Percentiles rank a stretch among this genome's conserved stretches.
phyloP scores from a whole-genome alignment of 2,888 invertebrate species.

The Drosophila fulvimacula region DNA sequence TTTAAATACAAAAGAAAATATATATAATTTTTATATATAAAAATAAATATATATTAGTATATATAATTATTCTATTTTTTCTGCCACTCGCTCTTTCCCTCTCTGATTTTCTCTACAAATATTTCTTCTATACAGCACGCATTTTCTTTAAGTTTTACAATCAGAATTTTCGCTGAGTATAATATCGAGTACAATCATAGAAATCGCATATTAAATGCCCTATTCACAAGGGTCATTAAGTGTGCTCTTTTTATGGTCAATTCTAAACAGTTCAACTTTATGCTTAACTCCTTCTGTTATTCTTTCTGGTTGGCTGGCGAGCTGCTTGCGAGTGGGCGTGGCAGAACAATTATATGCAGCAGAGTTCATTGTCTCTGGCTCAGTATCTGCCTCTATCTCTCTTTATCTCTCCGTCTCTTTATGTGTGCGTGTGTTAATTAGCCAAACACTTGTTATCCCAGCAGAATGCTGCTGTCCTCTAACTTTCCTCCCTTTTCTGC shows the following conservation, averaged over 20 bases:
- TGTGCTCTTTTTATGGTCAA: conserved; percentile 35
- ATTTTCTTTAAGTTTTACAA: background rate
- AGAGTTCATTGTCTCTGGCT: conserved; percentile 39
- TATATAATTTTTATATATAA: too few relatives aligned
- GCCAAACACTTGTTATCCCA: conserved; percentile 62
- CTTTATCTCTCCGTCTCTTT: conserved; percentile 1
- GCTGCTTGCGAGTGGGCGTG: conserved; percentile 47
- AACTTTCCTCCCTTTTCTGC: background rate
- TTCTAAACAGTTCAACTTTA: conserved; percentile 52
- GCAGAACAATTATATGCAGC: conserved; percentile 68
- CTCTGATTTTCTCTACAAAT: background rate
- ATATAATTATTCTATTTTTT: too few relatives aligned
- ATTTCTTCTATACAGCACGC: background rate
- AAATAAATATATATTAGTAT: too few relatives aligned
- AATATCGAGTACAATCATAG: conserved; percentile 4
- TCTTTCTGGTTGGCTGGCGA: background rate
- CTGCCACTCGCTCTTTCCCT: background rate
- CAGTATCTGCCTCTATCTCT: background rate
- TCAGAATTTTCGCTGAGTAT: conserved; percentile 11
- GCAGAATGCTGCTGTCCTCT: conserved; percentile 16
- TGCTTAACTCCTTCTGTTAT: conserved; percentile 42
- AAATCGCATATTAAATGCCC: conserved; percentile 3
- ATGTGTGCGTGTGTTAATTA: conserved; percentile 57
- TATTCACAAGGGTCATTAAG: conserved; percentile 23
- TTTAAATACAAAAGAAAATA: too few relatives aligned